These are phyloP conservation scores for Chrysopilus asiliformis DNA, from an alignment of 2,888 invertebrate genomes.

Conservation along the genomic window DNA sequence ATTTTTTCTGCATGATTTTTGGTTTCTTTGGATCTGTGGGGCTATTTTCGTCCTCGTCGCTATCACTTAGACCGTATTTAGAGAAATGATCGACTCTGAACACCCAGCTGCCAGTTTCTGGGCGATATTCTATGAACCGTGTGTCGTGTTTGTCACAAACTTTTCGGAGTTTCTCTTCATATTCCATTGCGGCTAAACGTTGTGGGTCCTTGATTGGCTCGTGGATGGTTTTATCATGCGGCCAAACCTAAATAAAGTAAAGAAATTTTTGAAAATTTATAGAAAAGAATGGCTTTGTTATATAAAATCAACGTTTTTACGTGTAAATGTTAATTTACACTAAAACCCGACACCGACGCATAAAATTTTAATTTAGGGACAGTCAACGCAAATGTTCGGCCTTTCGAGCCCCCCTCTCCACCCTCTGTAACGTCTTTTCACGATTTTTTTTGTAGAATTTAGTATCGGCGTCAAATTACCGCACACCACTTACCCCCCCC, in stretches of 20 bases:
- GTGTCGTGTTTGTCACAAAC: slow-evolving; percentile 80
- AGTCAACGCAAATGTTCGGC: too few species aligned
- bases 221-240: slow-evolving; percentile 69
- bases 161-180: slow-evolving; percentile 68
- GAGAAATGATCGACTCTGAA: slow-evolving; percentile 91
- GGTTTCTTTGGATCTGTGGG: slow-evolving; percentile 33
- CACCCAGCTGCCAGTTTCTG: slow-evolving; percentile 95
- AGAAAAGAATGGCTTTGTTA: too few species aligned
- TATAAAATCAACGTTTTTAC: too few species aligned
- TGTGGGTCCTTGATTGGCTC: slow-evolving; percentile 67
- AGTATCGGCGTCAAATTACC: too few species aligned
- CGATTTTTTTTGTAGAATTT: too few species aligned
- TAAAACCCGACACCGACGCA: too few species aligned
- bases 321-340: too few species aligned
- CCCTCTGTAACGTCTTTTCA: too few species aligned
- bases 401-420: too few species aligned
- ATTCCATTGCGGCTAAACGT: slow-evolving; percentile 66
- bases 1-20: slow-evolving; percentile 20
- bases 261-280: neutral
- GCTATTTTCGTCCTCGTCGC: slow-evolving; percentile 73
- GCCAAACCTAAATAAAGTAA: slow-evolving; percentile 49
- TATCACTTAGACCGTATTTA: slow-evolving; percentile 80
- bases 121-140: slow-evolving; percentile 85
- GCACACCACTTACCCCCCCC: too few species aligned
- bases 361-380: too few species aligned